Percentiles rank a stretch among this genome's conserved stretches.
Conservation (phyloP, 2,113 vertebrate species). For the Mobula hypostoma region DNA sequence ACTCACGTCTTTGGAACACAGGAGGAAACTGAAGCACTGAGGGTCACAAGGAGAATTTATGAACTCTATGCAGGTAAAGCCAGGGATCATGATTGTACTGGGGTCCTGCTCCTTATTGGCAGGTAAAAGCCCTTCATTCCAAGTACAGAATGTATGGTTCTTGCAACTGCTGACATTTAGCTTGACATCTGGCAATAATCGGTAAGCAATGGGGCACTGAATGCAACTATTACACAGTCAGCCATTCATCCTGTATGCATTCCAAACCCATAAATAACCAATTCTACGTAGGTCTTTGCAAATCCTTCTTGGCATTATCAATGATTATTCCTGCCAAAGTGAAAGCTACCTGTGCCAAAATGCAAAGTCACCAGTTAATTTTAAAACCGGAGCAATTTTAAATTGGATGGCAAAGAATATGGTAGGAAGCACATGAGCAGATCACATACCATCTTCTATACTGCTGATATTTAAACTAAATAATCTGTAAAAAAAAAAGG, state of each 20-base stretch:
- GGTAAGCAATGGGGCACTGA: background rate
- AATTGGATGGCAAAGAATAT: background rate
- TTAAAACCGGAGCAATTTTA: background rate
- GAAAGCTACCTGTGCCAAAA: constrained; percentile 3
- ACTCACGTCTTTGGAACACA: too few species aligned
- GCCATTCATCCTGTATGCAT: background rate
- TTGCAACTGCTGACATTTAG: background rate
- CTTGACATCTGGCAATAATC: background rate
- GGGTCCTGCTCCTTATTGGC: too few species aligned
- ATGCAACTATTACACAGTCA: background rate
- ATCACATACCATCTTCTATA: background rate
- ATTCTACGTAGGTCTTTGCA: background rate
- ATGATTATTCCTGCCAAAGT: background rate
- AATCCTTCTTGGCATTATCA: background rate
- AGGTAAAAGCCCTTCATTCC: background rate
- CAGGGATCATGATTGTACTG: too few species aligned
- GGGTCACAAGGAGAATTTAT: too few species aligned
- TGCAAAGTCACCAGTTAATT: background rate
- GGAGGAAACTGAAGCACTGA: too few species aligned
- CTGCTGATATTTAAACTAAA: background rate
- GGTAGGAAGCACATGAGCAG: background rate
- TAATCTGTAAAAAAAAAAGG: background rate
- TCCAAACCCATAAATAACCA: background rate
- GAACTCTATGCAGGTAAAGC: too few species aligned
- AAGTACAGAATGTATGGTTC: background rate